Percentiles rank a stretch among this genome's conserved stretches.
Evolutionary conservation across 2,888 invertebrate species (phyloP).

Genomic region (Coleophora deauratella): DNA sequence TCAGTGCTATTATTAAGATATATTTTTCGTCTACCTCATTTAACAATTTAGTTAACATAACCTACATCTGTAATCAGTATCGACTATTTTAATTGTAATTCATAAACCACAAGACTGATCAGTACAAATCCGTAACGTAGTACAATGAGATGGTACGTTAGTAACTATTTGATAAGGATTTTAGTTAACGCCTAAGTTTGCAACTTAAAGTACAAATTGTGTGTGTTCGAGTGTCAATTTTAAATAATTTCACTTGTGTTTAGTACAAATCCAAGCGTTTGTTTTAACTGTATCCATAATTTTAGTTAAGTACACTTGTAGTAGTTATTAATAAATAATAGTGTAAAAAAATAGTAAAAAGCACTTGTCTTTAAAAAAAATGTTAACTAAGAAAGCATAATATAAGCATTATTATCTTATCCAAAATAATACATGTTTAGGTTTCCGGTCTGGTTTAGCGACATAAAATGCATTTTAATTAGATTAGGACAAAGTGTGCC

Average conservation of each 20-base stretch:
- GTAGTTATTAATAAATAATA: no score
- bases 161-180: conserved; percentile 38
- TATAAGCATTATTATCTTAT: no score
- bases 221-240: conserved; percentile 68
- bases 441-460: no score
- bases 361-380: no score
- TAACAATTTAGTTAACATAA: neutral
- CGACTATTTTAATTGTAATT: conserved; percentile 16
- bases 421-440: no score
- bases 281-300: conserved; percentile 38
- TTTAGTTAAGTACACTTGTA: no score
- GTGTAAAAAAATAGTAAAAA: no score
- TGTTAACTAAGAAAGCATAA: no score
- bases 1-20: conserved; percentile 1
- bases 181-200: conserved; percentile 48
- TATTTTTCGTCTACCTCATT: neutral
- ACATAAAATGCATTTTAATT: no score
- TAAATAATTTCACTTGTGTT: conserved; percentile 59
- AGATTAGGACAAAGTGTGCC: no score
- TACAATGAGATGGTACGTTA: conserved; percentile 42
- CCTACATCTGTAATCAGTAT: neutral
- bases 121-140: conserved; percentile 61
- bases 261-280: conserved; percentile 69
- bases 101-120: conserved; percentile 58
- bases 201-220: conserved; percentile 67